phyloP scores from a whole-genome alignment of 2,113 vertebrate species.

The Xiphophorus couchianus region DNA sequence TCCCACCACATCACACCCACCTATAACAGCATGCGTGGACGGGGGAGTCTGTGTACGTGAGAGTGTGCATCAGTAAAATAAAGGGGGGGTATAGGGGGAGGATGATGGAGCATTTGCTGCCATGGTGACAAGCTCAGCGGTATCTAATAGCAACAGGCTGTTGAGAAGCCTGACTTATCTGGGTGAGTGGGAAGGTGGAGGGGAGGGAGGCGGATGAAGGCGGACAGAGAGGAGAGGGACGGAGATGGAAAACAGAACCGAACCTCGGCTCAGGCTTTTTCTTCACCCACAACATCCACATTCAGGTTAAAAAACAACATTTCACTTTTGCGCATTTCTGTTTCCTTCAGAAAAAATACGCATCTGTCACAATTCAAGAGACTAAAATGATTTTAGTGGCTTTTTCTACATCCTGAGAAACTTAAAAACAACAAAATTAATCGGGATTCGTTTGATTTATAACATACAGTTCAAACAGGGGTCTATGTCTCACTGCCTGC shows the following conservation, averaged over 20 bases:
- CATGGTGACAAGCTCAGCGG: conserved; percentile 81
- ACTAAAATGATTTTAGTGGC: too few relatives aligned
- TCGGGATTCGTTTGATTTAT: too few relatives aligned
- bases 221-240: conserved; percentile 8
- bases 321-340: neutral
- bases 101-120: conserved; percentile 79
- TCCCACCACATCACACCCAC: conserved; percentile 41
- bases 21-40: conserved; percentile 7
- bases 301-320: conserved; percentile 8
- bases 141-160: conserved; percentile 81
- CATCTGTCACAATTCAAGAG: too few relatives aligned
- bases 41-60: conserved; percentile 24
- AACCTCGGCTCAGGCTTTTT: conserved; percentile 17
- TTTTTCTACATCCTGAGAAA: too few relatives aligned
- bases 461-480: too few relatives aligned
- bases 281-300: conserved; percentile 13
- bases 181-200: conserved; percentile 11
- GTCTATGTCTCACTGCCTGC: neutral
- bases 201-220: neutral
- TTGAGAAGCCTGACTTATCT: conserved; percentile 62
- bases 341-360: neutral
- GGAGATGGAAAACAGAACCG: conserved; percentile 32
- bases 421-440: too few relatives aligned
- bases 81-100: conserved; percentile 22
- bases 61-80: conserved; percentile 27